Conservation (phyloP, 2,797 vertebrate species). For the Tapirus indicus region DNA sequence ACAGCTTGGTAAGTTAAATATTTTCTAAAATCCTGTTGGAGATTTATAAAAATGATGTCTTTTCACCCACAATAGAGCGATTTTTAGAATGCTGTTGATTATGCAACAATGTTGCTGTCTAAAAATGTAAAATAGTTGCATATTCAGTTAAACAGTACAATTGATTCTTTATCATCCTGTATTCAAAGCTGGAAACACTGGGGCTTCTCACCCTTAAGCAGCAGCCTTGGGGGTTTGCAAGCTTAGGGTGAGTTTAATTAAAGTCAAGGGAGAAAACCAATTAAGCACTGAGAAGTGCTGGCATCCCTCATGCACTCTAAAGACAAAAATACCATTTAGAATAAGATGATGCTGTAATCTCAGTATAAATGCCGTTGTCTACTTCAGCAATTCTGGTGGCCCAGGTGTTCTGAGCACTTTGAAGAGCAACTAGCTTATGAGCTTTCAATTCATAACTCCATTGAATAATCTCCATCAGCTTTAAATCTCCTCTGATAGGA, state of each 20-base stretch:
- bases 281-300: conserved; percentile 69
- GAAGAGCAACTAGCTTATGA: conserved; percentile 73
- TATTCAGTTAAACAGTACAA: conserved; percentile 59
- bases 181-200: conserved; percentile 58
- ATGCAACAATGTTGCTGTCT: conserved; percentile 30
- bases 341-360: conserved; percentile 72
- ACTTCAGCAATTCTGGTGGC: conserved; percentile 69
- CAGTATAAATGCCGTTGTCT: conserved; percentile 72
- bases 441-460: conserved; percentile 63
- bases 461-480: conserved; percentile 64
- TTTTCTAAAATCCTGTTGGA: conserved; percentile 26
- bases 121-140: conserved; percentile 55
- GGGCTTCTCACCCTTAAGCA: conserved; percentile 51
- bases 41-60: background rate
- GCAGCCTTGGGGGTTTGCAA: conserved; percentile 69
- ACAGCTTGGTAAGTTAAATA: background rate
- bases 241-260: conserved; percentile 82
- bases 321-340: conserved; percentile 78
- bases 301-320: conserved; percentile 69
- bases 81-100: conserved; percentile 46
- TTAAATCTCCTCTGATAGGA: conserved; percentile 70
- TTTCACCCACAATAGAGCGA: background rate
- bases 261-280: conserved; percentile 79
- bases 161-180: conserved; percentile 62
- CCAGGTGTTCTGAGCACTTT: conserved; percentile 73